Base-by-base conservation (phyloP, 2,797 vertebrate species). In the Premnoplex brunnescens region DNA sequence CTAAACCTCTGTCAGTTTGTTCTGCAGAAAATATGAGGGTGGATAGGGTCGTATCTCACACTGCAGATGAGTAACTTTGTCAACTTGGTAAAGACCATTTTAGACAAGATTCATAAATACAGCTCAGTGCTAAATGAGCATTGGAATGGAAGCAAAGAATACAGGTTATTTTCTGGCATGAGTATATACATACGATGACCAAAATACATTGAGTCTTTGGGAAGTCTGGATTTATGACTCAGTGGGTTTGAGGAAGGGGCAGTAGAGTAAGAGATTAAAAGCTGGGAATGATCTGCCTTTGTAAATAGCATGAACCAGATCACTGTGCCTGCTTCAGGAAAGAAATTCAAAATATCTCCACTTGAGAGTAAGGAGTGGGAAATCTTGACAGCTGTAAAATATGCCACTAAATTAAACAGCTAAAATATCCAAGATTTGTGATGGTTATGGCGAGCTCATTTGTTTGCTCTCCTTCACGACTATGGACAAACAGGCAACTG, bases 121-220 rank as follows among this genome's bases (percentile, higher is more conserved):
- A 51, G 20, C 36, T 44, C 78, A n/a, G 48, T 78, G 46, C 9
- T 88, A 51, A 72, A 34, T 59, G 39, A 67, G 1, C 9, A n/a
- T 2, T 78, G 44, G n/a, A 72, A 46, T 10, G 16, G 39, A 81
- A 87, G 19, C 34, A 34, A 92, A 60, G 28, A 56, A 71, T 37
- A 46, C 14, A 58, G 30, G 8, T 60, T 59, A 15, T 64, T 56
- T 78, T 88, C 49, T 9, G 4, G 15, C n/a, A 46, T 3, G 4
- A 39, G 3, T 78, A 6, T 60, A 15, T 44, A 32, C 0, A 0
- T 49, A 26, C 4, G 32, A 8, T 46, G 43, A 55, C 13, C 30
- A 63, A 60, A 93, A 89, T n/a, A 20, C 21, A n/a, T 34, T 3
- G 43, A 11, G 34, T 68, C 52, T 74, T 85, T 23, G 5, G 5